Conservation (phyloP, 2,113 vertebrate species). For the Megaptera novaeangliae region DNA sequence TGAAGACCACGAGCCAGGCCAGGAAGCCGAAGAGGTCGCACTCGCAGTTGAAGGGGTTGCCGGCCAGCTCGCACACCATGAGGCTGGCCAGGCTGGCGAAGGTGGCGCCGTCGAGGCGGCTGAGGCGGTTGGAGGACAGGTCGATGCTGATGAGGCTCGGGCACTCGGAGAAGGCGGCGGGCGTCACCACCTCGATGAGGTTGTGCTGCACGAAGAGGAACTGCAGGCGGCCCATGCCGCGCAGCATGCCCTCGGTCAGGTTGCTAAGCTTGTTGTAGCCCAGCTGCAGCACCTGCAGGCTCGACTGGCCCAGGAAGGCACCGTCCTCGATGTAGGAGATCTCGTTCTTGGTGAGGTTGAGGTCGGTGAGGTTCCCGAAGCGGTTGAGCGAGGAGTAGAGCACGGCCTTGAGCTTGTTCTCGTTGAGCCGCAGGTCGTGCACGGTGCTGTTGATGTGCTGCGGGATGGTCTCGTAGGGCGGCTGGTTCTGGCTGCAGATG, state of each 20-base stretch:
- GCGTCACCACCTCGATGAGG: conserved; percentile 94
- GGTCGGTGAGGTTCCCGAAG: conserved; percentile 97
- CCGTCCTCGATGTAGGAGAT: conserved; percentile 98
- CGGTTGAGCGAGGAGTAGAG: conserved; percentile 95
- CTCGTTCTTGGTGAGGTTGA: conserved; percentile 99
- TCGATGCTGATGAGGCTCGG: conserved; percentile 96
- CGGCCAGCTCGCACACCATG: conserved; percentile 94
- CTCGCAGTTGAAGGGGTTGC: conserved; percentile 97
- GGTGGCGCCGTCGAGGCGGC: conserved; percentile 90
- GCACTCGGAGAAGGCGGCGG: conserved; percentile 95
- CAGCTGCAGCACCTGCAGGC: conserved; percentile 95
- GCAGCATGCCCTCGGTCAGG: conserved; percentile 95
- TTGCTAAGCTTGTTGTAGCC: conserved; percentile 98
- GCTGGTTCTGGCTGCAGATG: conserved; percentile 99
- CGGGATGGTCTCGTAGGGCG: conserved; percentile 97
- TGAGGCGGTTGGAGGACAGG: conserved; percentile 95
- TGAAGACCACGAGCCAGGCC: conserved; percentile 94
- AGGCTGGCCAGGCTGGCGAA: conserved; percentile 90
- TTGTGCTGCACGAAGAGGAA: conserved; percentile 98
- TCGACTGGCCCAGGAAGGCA: conserved; percentile 94
- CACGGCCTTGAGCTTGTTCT: conserved; percentile 97
- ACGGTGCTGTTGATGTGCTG: conserved; percentile 99
- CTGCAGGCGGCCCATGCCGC: conserved; percentile 94
- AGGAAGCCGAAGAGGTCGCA: conserved; percentile 95
- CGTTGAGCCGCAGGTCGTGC: conserved; percentile 95